Conservation (phyloP, 2,888 invertebrate genomes). For the Blera fallax region DNA sequence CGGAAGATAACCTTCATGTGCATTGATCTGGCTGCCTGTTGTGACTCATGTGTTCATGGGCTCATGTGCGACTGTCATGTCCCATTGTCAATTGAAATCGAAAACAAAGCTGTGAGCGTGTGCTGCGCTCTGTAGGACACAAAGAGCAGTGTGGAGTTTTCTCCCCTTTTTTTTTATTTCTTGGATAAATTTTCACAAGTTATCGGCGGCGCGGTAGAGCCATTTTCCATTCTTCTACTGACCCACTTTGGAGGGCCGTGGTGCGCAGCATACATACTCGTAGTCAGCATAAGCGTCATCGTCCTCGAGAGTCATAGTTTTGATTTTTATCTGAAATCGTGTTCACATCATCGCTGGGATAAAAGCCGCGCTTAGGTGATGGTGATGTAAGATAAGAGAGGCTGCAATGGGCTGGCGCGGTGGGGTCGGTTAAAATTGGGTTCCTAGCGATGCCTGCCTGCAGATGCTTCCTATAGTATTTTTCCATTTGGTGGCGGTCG, state of each 20-base stretch:
- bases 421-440: constrained; percentile 52
- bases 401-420: constrained; percentile 33
- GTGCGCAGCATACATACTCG: not conserved
- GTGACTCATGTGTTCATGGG: constrained; percentile 70
- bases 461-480: constrained; percentile 59
- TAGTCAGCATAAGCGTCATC: constrained; percentile 43
- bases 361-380: constrained; percentile 66
- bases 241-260: constrained; percentile 62
- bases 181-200: constrained; percentile 35
- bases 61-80: constrained; percentile 68
- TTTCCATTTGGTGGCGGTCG: not conserved
- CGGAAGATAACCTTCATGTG: constrained; percentile 46
- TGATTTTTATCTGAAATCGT: constrained; percentile 71
- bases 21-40: constrained; percentile 8
- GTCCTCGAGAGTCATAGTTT: constrained; percentile 67
- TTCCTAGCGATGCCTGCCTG: constrained; percentile 42
- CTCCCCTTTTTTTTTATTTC: constrained; percentile 35
- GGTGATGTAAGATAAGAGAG: constrained; percentile 69
- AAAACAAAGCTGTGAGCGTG: constrained; percentile 47
- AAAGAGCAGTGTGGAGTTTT: constrained; percentile 34
- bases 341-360: constrained; percentile 72
- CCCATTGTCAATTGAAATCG: constrained; percentile 69
- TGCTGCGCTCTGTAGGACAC: constrained; percentile 55
- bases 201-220: not conserved
- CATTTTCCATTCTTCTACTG: constrained; percentile 65